These are phyloP conservation scores for Zygothrica quintamaculata DNA, from an alignment of 2,888 invertebrate species.

Conservation along the genomic window DNA sequence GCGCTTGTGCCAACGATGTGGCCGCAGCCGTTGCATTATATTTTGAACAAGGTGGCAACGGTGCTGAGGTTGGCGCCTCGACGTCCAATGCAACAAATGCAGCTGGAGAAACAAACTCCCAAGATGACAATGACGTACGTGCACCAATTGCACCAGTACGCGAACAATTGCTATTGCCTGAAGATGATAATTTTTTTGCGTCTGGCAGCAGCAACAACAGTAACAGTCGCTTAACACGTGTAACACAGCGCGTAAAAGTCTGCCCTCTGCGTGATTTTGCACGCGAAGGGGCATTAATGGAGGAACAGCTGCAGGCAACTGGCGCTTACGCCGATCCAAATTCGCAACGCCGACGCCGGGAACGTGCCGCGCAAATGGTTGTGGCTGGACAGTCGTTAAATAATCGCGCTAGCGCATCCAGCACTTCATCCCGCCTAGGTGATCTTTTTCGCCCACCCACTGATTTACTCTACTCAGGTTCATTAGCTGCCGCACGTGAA, in stretches of 20 bases:
- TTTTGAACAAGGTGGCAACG: conserved; percentile 76
- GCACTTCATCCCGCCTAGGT: conserved; percentile 86
- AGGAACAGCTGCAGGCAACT: conserved; percentile 79
- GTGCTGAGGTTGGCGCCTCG: conserved; percentile 25
- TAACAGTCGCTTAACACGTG: conserved; percentile 66
- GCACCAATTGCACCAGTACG: conserved; percentile 84
- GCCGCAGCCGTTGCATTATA: conserved; percentile 82
- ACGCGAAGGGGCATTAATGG: conserved; percentile 83
- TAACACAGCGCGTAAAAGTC: conserved; percentile 78
- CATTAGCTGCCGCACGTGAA: conserved; percentile 86
- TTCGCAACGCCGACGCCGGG: conserved; percentile 54
- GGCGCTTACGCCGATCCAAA: conserved; percentile 61
- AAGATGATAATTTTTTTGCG: conserved; percentile 83
- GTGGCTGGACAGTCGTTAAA: conserved; percentile 58
- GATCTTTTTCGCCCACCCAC: conserved; percentile 89
- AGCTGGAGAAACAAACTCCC: conserved; percentile 34
- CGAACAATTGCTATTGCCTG: conserved; percentile 83
- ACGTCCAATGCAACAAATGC: conserved; percentile 36
- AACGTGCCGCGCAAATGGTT: conserved; percentile 71
- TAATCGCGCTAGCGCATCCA: conserved; percentile 39
- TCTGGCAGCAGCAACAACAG: conserved; percentile 56
- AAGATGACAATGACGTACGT: conserved; percentile 76
- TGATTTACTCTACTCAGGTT: conserved; percentile 87
- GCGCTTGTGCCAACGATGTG: conserved; percentile 82
- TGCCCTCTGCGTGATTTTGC: conserved; percentile 84